These are phyloP conservation scores for Luperina testacea DNA, from an alignment of 2,888 invertebrate genomes.

Conservation along the genomic window DNA sequence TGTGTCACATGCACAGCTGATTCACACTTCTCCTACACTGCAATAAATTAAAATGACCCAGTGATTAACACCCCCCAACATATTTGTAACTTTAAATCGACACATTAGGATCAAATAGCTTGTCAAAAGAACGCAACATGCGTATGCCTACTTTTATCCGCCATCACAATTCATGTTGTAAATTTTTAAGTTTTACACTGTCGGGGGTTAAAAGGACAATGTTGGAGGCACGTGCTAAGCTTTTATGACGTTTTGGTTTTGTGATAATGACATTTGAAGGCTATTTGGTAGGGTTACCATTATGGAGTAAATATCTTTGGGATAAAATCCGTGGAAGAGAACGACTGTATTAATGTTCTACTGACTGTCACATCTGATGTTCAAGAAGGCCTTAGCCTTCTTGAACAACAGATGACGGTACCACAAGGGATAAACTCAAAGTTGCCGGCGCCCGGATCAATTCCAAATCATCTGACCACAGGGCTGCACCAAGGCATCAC, in stretches of 20 bases:
- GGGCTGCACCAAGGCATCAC: too few relatives aligned
- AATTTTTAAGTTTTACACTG: conserved; percentile 53
- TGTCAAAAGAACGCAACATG: conserved; percentile 58
- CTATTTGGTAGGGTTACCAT: conserved; percentile 43
- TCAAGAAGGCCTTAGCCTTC: too few relatives aligned
- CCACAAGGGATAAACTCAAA: too few relatives aligned
- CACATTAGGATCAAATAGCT: conserved; percentile 53
- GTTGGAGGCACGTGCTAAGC: conserved; percentile 18
- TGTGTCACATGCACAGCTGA: conserved; percentile 30
- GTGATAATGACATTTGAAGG: conserved; percentile 11
- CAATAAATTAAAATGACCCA: conserved; percentile 54
- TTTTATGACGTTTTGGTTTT: conserved; percentile 68
- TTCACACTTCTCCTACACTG: conserved; percentile 19
- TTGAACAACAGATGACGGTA: too few relatives aligned
- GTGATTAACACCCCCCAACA: conserved; percentile 63
- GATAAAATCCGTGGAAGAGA: not conserved
- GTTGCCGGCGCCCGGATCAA: too few relatives aligned
- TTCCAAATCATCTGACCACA: too few relatives aligned
- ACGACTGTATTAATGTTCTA: too few relatives aligned
- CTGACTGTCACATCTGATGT: too few relatives aligned
- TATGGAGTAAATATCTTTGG: not conserved
- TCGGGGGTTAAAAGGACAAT: conserved; percentile 30
- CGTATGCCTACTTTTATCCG: conserved; percentile 33
- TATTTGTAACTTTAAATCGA: conserved; percentile 54
- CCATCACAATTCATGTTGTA: conserved; percentile 57